Evolutionary conservation across 2,797 vertebrate genomes (phyloP), one percentile per base, ranked within the genome.

Genomic region (Galago senegalensis): DNA sequence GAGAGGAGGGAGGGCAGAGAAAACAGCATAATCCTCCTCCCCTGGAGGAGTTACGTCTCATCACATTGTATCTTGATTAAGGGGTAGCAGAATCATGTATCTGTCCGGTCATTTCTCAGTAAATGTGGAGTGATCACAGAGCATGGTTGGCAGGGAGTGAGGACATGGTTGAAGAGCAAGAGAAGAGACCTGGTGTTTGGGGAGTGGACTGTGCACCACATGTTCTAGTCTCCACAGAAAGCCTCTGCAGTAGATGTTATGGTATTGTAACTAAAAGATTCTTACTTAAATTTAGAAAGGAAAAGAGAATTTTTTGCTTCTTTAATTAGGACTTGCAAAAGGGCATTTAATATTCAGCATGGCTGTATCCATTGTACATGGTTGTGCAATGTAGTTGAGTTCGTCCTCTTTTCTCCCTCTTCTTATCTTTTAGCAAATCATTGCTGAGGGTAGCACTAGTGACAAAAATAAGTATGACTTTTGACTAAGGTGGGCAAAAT

Each of bases 41-140:
- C 37, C n/a, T 92, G 58, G 53, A 91, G 88, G 37, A 93, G 84
- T 34, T 94, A 70, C 31, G 21, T 75, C 27, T 58, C 60, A 40
- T 93, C 37, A 20, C 58, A n/a, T 53, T 89, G 4, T 70, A 29
- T 53, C 76, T 75, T 92, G 27, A 73, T 67, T 65, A 63, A 69
- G 34, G 21, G 88, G 49, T 94, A 65, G 34, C 34, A 53, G 53
- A 84, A 43, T 91, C 65, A 67, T 25, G 11, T 87, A 43, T 29
- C 31, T 18, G 6, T 29, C 31, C 12, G 8, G 9, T 81, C 12
- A 63, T 87, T 97, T 94, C 56, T 94, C 31, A 87, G 46, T 77
- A 72, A 91, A 95, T 85, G 58, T 29, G 89, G 37, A 94, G 63
- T 91, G 49, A 81, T n/a, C 14, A 85, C 65, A 87, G 95, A 80